Conservation (phyloP, 1,140 invertebrate genomes). For the Acromyrmex charruanus region DNA sequence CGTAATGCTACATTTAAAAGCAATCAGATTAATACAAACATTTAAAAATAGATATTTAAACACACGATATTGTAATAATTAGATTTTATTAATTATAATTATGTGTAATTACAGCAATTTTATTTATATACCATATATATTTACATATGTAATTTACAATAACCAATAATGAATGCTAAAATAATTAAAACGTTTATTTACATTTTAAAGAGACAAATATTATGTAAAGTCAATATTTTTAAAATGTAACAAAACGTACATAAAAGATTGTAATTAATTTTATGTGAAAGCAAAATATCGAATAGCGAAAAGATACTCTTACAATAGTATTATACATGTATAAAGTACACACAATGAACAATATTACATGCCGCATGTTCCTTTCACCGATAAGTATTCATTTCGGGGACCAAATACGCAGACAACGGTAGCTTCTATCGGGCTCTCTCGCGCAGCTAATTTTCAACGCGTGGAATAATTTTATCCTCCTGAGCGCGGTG, state of each 20-base stretch:
- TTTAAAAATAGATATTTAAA: not conserved
- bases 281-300: not conserved
- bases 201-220: not conserved
- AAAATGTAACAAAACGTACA: not conserved
- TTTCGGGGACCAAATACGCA: not conserved
- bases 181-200: conserved; percentile 2
- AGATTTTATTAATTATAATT: conserved; percentile 1
- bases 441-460: conserved; percentile 8
- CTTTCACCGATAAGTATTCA: conserved; percentile 5
- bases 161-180: not conserved
- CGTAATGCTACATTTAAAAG: not conserved
- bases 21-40: conserved; percentile 3
- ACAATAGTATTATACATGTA: too few species aligned
- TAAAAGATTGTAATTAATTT: not conserved
- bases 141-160: not conserved
- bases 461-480: conserved; percentile 44
- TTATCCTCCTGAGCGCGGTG: conserved; percentile 31
- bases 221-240: not conserved
- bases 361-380: not conserved
- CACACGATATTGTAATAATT: not conserved
- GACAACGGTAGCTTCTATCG: conserved; percentile 5
- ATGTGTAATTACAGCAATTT: not conserved
- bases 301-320: not conserved
- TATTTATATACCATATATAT: not conserved
- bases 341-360: not conserved